phyloP scores from a whole-genome alignment of 1,140 invertebrate species.

The Triops longicaudatus region DNA sequence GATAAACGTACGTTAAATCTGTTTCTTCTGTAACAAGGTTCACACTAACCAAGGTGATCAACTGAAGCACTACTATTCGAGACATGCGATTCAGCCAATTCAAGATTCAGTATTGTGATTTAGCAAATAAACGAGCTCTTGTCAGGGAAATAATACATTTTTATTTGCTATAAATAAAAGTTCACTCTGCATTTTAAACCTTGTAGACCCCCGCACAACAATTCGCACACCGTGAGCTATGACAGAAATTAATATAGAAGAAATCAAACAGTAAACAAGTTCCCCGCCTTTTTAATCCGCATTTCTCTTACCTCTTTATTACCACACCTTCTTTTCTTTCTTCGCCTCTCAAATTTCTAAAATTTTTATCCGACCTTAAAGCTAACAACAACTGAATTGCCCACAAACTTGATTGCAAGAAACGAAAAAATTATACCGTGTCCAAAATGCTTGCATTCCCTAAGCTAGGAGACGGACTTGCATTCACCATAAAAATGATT shows the following conservation, averaged over 20 bases:
- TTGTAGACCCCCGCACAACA: neutral
- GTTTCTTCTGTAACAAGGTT: too few species aligned
- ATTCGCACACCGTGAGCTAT: constrained; percentile 8
- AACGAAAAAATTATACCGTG: neutral
- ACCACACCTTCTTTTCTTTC: neutral
- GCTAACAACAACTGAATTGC: neutral
- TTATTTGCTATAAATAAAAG: constrained; percentile 13
- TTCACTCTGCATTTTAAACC: neutral
- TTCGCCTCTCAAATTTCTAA: neutral
- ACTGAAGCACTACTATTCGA: too few species aligned
- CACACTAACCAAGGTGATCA: too few species aligned
- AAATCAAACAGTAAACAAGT: neutral
- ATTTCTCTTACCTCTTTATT: neutral
- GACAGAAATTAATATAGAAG: neutral
- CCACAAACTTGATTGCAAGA: neutral
- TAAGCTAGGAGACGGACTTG: neutral
- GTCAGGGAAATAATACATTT: neutral
- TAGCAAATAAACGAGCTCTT: neutral
- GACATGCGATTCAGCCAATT: too few species aligned
- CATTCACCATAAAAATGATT: neutral
- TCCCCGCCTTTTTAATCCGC: neutral
- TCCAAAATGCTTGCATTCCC: neutral
- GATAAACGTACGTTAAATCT: too few species aligned
- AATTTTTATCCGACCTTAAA: neutral
- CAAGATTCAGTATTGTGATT: too few species aligned